Conservation (phyloP, 2,113 vertebrate genomes). For the Malurus cyaneus region DNA sequence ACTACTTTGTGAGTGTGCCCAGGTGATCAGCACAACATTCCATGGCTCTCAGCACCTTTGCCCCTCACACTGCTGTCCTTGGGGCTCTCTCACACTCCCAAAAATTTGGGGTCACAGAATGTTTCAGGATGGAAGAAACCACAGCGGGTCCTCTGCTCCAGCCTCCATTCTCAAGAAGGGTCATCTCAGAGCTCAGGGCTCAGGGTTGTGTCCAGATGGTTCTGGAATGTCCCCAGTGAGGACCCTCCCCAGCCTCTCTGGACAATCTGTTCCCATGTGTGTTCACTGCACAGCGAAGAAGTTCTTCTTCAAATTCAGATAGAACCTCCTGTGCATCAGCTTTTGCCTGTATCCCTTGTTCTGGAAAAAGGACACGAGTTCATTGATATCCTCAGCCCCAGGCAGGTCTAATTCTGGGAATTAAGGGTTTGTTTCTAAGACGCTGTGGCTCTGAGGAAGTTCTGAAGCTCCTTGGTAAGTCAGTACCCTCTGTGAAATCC, state of each 20-base stretch:
- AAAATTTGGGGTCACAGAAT: background rate
- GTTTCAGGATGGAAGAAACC: background rate
- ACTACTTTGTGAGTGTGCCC: rapidly evolving
- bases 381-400: background rate
- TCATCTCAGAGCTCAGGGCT: background rate
- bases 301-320: background rate
- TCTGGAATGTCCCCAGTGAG: background rate
- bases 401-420: background rate
- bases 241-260: background rate
- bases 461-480: background rate
- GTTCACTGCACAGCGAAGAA: background rate
- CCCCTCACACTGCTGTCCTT: background rate
- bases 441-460: background rate
- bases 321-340: background rate
- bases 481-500: background rate
- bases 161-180: background rate
- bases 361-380: background rate
- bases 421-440: background rate
- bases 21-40: background rate
- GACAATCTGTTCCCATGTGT: background rate
- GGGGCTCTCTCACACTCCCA: background rate
- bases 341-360: background rate
- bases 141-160: too few relatives aligned
- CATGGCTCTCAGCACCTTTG: background rate
- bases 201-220: background rate